A percentile compares a stretch with the other conserved stretches of the same genome.
phyloP scores from a whole-genome alignment of 2,113 vertebrate genomes.

The Takifugu flavidus region DNA sequence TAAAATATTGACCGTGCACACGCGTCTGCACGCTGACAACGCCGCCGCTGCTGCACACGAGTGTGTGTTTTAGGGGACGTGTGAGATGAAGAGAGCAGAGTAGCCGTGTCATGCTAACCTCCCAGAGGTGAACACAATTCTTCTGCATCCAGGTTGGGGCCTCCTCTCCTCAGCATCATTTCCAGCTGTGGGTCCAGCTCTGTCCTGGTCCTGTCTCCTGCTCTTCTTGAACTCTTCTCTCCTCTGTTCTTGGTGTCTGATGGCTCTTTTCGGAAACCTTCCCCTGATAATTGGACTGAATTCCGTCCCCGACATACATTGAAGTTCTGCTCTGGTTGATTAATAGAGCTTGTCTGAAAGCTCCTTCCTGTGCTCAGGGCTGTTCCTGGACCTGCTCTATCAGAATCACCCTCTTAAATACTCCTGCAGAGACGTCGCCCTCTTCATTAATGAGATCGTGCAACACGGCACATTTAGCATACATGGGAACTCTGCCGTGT shows the following conservation, averaged over 20 bases:
- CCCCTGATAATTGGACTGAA: conserved; percentile 22
- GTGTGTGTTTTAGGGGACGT: background rate
- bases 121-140: too few species aligned
- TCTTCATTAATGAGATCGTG: background rate
- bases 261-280: conserved; percentile 3
- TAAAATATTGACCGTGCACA: conserved; percentile 30
- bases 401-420: too few species aligned
- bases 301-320: conserved; percentile 39
- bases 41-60: background rate
- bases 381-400: too few species aligned
- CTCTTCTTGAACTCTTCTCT: background rate
- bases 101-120: background rate
- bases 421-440: background rate
- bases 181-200: too few species aligned
- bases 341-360: conserved; percentile 27
- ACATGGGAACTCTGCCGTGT: conserved; percentile 4
- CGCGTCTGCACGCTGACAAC: conserved; percentile 4
- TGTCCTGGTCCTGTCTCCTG: too few species aligned
- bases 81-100: background rate
- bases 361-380: background rate
- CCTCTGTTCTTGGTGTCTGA: background rate
- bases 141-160: too few species aligned
- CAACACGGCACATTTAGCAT: too few species aligned
- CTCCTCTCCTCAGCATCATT: too few species aligned
- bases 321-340: conserved; percentile 33